Evolutionary conservation across 2,888 invertebrate genomes (phyloP).

Genomic region (Clusia tigrina): DNA sequence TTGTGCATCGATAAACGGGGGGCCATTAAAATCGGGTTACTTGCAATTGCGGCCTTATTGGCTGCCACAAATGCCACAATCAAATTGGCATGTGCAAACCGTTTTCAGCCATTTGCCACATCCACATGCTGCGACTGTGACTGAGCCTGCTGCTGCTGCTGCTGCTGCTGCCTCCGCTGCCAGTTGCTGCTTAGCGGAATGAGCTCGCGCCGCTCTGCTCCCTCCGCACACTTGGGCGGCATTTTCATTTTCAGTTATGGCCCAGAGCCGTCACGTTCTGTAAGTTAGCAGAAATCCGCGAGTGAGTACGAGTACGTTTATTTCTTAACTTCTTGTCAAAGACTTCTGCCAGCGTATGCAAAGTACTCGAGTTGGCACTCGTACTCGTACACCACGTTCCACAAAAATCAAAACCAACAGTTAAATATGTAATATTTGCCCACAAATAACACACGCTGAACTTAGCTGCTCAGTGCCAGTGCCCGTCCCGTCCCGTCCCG

Average conservation of each 20-base stretch:
- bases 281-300: constrained; percentile 37
- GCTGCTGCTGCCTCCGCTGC: background rate
- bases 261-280: constrained; percentile 58
- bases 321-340: constrained; percentile 51
- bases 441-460: background rate
- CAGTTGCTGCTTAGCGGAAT: background rate
- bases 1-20: too few relatives aligned
- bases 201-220: too few relatives aligned
- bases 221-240: background rate
- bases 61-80: too few relatives aligned
- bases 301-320: constrained; percentile 48
- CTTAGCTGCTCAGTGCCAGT: background rate
- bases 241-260: constrained; percentile 56
- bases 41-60: too few relatives aligned
- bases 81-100: background rate
- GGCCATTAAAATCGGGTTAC: too few relatives aligned
- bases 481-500: too few relatives aligned
- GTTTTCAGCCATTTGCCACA: too few relatives aligned
- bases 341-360: constrained; percentile 26
- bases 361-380: background rate
- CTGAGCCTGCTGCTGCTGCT: background rate
- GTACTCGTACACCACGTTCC: too few relatives aligned
- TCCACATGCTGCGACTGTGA: background rate
- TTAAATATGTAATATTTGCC: background rate
- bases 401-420: background rate